A percentile compares a stretch with the other conserved stretches of the same genome.
Conservation (phyloP, 92 coral and sea anemone genomes). For the Epizoanthus fatuus region DNA sequence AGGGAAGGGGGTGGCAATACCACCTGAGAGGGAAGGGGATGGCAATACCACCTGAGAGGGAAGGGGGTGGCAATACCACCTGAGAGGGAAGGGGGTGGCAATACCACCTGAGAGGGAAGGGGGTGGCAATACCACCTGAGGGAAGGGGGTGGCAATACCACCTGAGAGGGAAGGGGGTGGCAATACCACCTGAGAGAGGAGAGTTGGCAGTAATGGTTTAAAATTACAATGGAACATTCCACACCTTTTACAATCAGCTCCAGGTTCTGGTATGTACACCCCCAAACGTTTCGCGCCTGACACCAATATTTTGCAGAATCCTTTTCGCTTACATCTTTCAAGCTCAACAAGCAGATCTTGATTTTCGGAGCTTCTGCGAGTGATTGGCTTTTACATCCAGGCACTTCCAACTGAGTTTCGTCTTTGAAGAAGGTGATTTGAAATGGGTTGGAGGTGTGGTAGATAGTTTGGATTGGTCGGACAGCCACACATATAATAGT, state of each 20-base stretch:
- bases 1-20: no score
- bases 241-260: slow-evolving; percentile 13
- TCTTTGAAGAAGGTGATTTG: slow-evolving; percentile 27
- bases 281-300: slow-evolving; percentile 18
- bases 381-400: slow-evolving; percentile 3
- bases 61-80: no score
- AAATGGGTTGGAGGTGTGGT: slow-evolving; percentile 20
- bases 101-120: no score
- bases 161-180: no score
- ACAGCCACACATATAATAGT: slow-evolving; percentile 33
- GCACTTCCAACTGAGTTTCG: not conserved
- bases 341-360: slow-evolving; percentile 19
- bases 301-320: slow-evolving; percentile 17
- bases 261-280: slow-evolving; percentile 13
- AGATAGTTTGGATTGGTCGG: slow-evolving; percentile 5
- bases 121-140: no score
- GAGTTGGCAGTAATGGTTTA: no score
- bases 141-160: no score
- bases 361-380: not conserved
- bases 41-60: no score
- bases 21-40: no score
- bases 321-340: slow-evolving; percentile 22
- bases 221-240: not conserved
- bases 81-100: no score
- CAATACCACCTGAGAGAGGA: no score